A percentile compares a stretch with the other conserved stretches of the same genome.
Conservation (phyloP, 2,888 invertebrate species). For the Theodoxus fluviatilis region DNA sequence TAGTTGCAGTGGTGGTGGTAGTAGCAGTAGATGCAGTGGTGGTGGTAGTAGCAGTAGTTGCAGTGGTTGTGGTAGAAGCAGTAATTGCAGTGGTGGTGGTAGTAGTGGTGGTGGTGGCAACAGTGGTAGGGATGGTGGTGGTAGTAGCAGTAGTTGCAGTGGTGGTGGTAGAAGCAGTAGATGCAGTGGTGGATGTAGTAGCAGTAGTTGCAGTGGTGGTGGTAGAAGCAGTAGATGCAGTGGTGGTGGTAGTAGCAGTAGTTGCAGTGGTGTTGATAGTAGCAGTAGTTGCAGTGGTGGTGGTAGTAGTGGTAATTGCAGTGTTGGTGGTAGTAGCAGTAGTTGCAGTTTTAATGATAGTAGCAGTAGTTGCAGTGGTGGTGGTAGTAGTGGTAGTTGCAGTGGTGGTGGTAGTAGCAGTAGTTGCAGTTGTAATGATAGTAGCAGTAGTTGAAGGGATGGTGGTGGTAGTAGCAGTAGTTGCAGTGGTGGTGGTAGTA, state of each 20-base stretch:
- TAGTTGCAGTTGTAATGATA: no score
- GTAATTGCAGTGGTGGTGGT: no score
- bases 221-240: slow-evolving; percentile 6
- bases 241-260: slow-evolving; percentile 12
- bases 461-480: no score
- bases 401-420: no score
- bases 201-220: slow-evolving; percentile 6
- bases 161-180: not conserved
- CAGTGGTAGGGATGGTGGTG: no score
- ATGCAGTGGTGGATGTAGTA: not conserved
- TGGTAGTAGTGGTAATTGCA: slow-evolving; percentile 10
- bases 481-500: no score
- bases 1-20: no score
- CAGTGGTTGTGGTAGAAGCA: no score
- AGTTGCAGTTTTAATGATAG: slow-evolving; percentile 2
- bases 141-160: not conserved
- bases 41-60: no score
- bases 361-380: not conserved
- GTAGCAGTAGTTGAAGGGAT: no score
- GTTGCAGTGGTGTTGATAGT: not conserved
- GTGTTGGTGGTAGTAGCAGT: slow-evolving; percentile 9
- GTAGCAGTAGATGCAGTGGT: no score
- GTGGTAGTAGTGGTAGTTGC: not conserved
- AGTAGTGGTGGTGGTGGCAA: no score
- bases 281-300: slow-evolving; percentile 6